Evolutionary conservation across 2,113 vertebrate species (phyloP).

Genomic region (Uria lomvia): DNA sequence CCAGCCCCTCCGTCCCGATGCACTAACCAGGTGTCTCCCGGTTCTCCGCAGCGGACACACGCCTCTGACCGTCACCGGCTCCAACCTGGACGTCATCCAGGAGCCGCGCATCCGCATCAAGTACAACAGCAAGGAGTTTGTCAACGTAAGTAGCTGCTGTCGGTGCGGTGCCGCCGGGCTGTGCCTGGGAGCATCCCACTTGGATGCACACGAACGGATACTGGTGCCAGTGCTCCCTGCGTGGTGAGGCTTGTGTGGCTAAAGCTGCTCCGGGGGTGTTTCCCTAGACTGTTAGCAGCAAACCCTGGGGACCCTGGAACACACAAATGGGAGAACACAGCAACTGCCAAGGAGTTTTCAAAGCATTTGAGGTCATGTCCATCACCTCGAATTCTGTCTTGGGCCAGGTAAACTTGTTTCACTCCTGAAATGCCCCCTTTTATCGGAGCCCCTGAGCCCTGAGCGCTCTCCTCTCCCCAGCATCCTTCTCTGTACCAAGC

Average conservation of each 20-base stretch:
- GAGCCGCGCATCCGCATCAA: slow-evolving; percentile 93
- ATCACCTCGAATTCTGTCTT: neutral
- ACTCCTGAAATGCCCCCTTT: neutral
- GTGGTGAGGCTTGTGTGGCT: accelerated
- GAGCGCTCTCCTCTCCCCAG: neutral
- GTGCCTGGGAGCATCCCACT: neutral
- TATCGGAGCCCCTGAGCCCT: neutral
- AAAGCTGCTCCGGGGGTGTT: neutral
- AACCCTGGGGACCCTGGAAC: neutral
- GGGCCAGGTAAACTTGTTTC: neutral
- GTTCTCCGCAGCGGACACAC: slow-evolving; percentile 87
- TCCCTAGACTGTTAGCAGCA: neutral
- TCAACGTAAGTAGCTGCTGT: slow-evolving; percentile 84
- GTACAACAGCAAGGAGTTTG: slow-evolving; percentile 89
- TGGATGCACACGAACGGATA: accelerated
- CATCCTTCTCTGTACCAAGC: neutral
- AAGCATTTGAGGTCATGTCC: neutral
- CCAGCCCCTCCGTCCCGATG: neutral
- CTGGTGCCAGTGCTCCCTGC: neutral
- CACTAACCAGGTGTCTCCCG: slow-evolving; percentile 1
- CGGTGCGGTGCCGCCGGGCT: accelerated
- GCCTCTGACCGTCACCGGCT: slow-evolving; percentile 88
- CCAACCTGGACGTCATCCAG: slow-evolving; percentile 95
- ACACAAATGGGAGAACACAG: neutral
- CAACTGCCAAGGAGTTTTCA: neutral